Evolutionary conservation across 1,140 invertebrate species (phyloP), one percentile per base, ranked within the genome.

Genomic region (Lepidurus arcticus): DNA sequence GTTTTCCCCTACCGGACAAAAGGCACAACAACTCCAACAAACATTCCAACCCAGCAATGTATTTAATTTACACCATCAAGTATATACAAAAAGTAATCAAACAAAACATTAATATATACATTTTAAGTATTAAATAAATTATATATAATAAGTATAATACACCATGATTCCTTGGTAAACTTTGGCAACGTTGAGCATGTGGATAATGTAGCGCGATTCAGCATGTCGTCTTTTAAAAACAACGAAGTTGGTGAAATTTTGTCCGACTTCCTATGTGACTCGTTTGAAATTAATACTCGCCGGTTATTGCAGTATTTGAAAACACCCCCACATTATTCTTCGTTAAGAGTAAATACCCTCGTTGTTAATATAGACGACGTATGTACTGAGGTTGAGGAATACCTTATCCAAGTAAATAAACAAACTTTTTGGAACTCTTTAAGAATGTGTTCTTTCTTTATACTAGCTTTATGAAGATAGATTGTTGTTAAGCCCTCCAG

Each of bases 311-410:
- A 76, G 21, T 47, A 76, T 76, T 44, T 76, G 2, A 45, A 42
- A 10, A 45, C 75, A n/a, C 75, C 75, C 9, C 75, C 75, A 44
- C 13, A 76, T 16, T 16, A 7, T 26, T 47, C 75, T 8, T 21
- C 47, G 0, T 26, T 76, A 47, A 44, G 75, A 43, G 43, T 76
- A 21, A 76, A 76, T 26, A 76, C 75, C 47, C 11, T 76, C 44
- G 11, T 21, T 76, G 47, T 44, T 26, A 44, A 47, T 24, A 44
- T 44, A 43, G 75, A 76, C 26, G n/a, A 21, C 7, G 24, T 76
- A 21, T 44, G 24, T 24, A 11, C 44, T 76, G 43, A 76, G n/a
- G 24, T 76, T 42, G 75, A 76, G 47, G 44, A 76, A 44, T 44
- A 44, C 13, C 42, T 76, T 44, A 0, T 11, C 16, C 9, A 47